Evolutionary conservation across 2,797 vertebrate species (phyloP), one percentile per base, ranked within the genome.

Genomic region (Characodon lateralis): DNA sequence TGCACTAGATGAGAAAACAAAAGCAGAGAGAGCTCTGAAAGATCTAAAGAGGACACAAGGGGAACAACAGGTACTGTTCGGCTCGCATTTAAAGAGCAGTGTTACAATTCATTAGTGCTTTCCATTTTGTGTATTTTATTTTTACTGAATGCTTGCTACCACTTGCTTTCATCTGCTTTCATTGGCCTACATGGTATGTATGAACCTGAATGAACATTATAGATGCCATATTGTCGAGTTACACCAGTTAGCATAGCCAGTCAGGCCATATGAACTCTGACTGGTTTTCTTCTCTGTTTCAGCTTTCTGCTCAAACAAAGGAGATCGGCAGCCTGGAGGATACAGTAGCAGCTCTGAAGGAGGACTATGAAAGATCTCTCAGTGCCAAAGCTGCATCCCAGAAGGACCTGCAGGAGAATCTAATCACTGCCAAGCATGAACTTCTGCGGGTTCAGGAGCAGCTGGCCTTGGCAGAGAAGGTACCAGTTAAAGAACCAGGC

Each of bases 371-470:
- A 91, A 97, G 95, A 89, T 96, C 97, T 41, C 89, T 98, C 65
- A 96, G 84, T 6, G 94, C 96, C 85, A 96, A 92, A 63, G 93
- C 94, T 14, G 95, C 95, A 78, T 97, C 94, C 69, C 95, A 98
- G 76, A 98, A 96, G 90, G 96, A 95, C 78, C 92, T 99, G 92
- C 96, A 98, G 89, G 96, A 98, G 69, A 96, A 95, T 90, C 95
- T 99, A 71, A 93, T 96, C 18, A 94, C 95, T 1, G 95, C 98
- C 77, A 99, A 97, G 85, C 98, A 98, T 0, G 96, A 99, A 50
- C 94, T 99, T 6, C 96, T 99, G 66, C 95, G 94, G 84, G 96
- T 98, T 76, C 97, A 97, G 91, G 97, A 98, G 81, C 97, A 99
- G 91, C 94, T 99, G 35, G 80, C 93, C 46, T 75, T 97, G 92